These are phyloP conservation scores for Diadophis punctatus DNA, from an alignment of 2,113 vertebrate species.

Conservation along the genomic window DNA sequence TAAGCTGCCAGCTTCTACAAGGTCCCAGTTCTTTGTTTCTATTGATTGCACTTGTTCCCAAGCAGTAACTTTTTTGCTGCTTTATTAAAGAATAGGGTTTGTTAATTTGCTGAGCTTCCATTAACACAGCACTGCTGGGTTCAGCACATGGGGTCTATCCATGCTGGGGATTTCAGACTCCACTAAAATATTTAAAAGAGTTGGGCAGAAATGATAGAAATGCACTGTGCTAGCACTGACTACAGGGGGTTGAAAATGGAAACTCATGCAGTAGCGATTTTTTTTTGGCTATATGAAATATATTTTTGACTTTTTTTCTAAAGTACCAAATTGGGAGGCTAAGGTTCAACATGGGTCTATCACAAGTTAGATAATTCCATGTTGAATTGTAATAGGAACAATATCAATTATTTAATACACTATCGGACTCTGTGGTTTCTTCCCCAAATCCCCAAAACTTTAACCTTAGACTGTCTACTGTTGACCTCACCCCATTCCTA, in stretches of 20 bases:
- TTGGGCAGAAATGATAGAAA: neutral
- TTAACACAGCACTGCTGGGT: neutral
- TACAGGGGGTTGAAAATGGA: neutral
- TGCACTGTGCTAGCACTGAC: neutral
- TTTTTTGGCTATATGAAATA: neutral
- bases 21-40: neutral
- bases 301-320: neutral
- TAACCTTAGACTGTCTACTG: too few relatives aligned
- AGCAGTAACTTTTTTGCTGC: neutral
- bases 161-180: neutral
- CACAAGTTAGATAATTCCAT: neutral
- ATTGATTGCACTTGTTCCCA: neutral
- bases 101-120: constrained; percentile 27
- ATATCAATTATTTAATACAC: neutral
- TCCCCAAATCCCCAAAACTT: too few relatives aligned
- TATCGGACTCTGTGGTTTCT: too few relatives aligned
- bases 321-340: neutral
- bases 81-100: neutral
- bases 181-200: neutral
- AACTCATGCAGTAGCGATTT: neutral
- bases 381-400: neutral
- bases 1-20: neutral
- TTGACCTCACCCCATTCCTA: too few relatives aligned
- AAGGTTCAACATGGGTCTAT: neutral
- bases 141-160: neutral